These are phyloP conservation scores for Melinaea menophilus DNA, from an alignment of 2,888 invertebrate genomes.

Conservation along the genomic window DNA sequence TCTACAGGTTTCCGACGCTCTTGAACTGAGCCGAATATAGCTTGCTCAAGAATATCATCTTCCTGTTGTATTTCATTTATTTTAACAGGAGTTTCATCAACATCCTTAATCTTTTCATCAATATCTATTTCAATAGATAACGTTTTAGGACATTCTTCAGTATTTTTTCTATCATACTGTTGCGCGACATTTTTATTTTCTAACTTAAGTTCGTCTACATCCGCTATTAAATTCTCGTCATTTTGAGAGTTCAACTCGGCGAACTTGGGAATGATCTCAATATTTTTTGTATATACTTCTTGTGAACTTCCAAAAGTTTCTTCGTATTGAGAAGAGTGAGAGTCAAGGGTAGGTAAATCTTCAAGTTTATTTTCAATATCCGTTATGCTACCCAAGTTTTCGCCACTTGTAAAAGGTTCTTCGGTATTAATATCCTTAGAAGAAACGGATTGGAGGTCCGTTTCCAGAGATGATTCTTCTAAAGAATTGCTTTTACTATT, in stretches of 20 bases:
- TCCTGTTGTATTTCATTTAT: constrained; percentile 26
- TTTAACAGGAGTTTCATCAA: background rate
- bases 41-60: constrained; percentile 66
- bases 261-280: background rate
- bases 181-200: too few species aligned
- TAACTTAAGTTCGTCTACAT: too few species aligned
- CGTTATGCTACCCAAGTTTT: background rate
- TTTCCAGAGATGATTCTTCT: constrained; percentile 45
- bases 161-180: too few species aligned
- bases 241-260: background rate
- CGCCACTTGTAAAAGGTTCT: background rate
- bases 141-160: constrained; percentile 12
- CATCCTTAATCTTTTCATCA: background rate
- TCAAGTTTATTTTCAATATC: background rate
- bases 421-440: background rate
- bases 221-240: background rate
- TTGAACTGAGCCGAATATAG: constrained; percentile 81
- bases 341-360: background rate
- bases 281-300: background rate
- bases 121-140: background rate
- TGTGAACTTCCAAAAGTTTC: background rate
- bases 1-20: constrained; percentile 58
- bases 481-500: constrained; percentile 80
- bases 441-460: background rate
- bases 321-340: background rate